These are phyloP conservation scores for Pristionchus arcanus DNA, from an alignment of 2,888 invertebrate species.

Conservation along the genomic window DNA sequence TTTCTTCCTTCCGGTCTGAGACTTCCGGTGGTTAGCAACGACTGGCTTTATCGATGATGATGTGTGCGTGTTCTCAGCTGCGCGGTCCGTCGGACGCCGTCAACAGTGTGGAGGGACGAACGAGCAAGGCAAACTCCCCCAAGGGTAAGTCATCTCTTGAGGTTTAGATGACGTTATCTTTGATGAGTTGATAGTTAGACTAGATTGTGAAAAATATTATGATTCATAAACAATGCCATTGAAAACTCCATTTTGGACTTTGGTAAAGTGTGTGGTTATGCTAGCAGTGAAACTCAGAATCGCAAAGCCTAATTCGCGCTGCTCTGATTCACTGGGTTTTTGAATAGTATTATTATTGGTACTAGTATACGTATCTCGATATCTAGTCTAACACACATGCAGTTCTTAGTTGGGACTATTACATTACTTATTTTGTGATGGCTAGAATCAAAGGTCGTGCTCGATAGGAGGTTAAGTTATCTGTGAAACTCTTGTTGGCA, in stretches of 20 bases:
- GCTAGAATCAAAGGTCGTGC: too few species aligned
- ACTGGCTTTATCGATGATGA: not conserved
- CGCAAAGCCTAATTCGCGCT: too few species aligned
- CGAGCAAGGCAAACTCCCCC: slow-evolving; percentile 26
- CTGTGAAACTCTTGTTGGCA: too few species aligned
- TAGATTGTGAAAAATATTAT: not conserved
- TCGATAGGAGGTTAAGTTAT: too few species aligned
- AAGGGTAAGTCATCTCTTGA: not conserved
- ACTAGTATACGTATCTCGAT: too few species aligned
- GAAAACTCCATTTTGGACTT: not conserved
- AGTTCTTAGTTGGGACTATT: too few species aligned
- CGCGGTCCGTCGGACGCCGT: slow-evolving; percentile 49
- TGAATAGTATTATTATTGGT: too few species aligned
- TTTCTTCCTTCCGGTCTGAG: not conserved
- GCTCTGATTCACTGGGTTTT: too few species aligned
- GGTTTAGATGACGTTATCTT: not conserved
- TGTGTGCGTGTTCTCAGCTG: not conserved
- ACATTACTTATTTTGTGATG: too few species aligned
- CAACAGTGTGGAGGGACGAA: slow-evolving; percentile 54
- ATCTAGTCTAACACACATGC: too few species aligned
- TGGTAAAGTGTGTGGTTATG: not conserved
- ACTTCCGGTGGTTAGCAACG: slow-evolving; percentile 3
- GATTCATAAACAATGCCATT: not conserved
- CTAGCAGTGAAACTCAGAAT: not conserved
- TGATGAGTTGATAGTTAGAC: not conserved